Percentiles rank a stretch among this genome's conserved stretches.
Evolutionary conservation across 2,888 invertebrate genomes (phyloP).

Genomic region (Drosophila imparisetae): DNA sequence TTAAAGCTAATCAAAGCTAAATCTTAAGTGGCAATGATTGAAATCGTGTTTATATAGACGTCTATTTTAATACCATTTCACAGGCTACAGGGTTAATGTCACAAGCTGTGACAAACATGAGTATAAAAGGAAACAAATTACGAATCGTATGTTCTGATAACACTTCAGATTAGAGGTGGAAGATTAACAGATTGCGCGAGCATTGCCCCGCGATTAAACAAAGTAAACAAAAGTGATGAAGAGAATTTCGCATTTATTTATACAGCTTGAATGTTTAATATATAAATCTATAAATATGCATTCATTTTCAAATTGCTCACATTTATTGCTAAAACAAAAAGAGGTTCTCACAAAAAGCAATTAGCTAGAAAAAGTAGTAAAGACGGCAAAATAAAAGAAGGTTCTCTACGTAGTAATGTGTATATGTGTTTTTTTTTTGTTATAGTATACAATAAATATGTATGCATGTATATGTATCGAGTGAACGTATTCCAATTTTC

Average conservation of each 20-base stretch:
- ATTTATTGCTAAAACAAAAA: slow-evolving; percentile 26
- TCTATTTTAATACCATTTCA: too few relatives aligned
- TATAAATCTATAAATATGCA: slow-evolving; percentile 35
- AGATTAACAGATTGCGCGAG: background rate
- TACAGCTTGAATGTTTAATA: slow-evolving; percentile 37
- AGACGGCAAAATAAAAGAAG: slow-evolving; percentile 41
- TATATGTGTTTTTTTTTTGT: slow-evolving; percentile 29
- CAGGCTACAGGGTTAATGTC: too few relatives aligned
- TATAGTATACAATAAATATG: slow-evolving; percentile 33
- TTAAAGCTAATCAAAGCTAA: slow-evolving; percentile 2
- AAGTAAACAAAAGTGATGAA: slow-evolving; percentile 45
- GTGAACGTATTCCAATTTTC: background rate
- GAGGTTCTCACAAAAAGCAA: slow-evolving; percentile 55
- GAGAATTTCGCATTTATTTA: slow-evolving; percentile 60
- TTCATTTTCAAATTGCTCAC: slow-evolving; percentile 41
- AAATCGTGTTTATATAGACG: slow-evolving; percentile 1
- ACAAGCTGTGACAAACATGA: background rate
- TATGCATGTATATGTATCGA: slow-evolving; percentile 25
- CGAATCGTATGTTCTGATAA: background rate
- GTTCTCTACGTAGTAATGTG: slow-evolving; percentile 47
- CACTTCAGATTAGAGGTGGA: slow-evolving; percentile 19
- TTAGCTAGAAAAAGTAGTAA: slow-evolving; percentile 68
- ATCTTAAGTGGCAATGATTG: slow-evolving; percentile 23
- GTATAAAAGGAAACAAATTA: background rate
- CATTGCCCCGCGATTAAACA: slow-evolving; percentile 12